Evolutionary conservation across 2,113 vertebrate species (phyloP).

Genomic region (Axis porcinus): DNA sequence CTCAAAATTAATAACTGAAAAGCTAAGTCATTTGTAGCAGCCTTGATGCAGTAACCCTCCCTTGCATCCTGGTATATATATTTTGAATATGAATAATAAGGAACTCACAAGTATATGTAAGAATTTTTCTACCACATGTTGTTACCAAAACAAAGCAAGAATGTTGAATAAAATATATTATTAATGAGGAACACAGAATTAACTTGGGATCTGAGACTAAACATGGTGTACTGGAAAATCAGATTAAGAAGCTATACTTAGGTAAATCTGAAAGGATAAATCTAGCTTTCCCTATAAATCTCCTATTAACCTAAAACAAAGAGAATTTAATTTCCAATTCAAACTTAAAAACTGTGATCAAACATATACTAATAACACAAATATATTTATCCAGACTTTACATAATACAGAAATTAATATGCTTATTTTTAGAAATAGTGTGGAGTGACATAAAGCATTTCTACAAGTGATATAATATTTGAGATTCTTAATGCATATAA

Average conservation of each 20-base stretch:
- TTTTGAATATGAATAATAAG: background rate
- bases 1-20: background rate
- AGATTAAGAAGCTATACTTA: constrained; percentile 67
- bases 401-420: background rate
- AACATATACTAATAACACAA: background rate
- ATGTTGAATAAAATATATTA: constrained; percentile 21
- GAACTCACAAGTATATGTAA: background rate
- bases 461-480: background rate
- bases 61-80: background rate
- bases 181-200: constrained; percentile 39
- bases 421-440: constrained; percentile 11
- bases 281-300: constrained; percentile 61
- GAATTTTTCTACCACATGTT: background rate
- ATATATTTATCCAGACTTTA: background rate
- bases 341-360: constrained; percentile 35
- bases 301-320: constrained; percentile 71
- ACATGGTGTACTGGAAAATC: constrained; percentile 49
- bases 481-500: background rate
- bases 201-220: constrained; percentile 33
- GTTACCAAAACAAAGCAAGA: background rate
- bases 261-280: constrained; percentile 62
- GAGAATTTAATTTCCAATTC: constrained; percentile 48
- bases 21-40: background rate
- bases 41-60: background rate
- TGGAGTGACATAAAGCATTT: background rate